Conservation (phyloP, 2,888 invertebrate species). For the Rutpela maculata region DNA sequence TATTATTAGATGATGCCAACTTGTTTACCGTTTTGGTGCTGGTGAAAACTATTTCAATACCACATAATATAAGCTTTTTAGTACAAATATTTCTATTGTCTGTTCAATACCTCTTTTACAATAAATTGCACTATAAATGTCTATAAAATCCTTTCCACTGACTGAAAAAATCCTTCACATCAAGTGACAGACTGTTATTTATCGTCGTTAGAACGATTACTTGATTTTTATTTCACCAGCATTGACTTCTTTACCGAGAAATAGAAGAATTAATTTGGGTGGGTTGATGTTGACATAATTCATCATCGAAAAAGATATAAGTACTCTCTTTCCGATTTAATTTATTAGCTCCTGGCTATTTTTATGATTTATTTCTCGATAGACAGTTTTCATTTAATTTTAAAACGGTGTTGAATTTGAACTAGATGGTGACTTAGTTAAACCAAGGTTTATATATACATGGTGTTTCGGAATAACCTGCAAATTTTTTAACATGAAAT, state of each 20-base stretch:
- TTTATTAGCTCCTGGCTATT: neutral
- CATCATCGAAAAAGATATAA: neutral
- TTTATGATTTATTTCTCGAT: neutral
- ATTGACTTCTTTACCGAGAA: constrained; percentile 1
- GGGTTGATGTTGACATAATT: neutral
- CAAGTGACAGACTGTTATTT: constrained; percentile 14
- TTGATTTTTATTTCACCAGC: constrained; percentile 7
- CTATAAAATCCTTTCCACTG: constrained; percentile 3
- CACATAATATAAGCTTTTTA: no score
- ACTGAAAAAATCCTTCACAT: neutral
- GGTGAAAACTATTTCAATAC: no score
- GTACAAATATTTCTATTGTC: no score
- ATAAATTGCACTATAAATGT: constrained; percentile 2
- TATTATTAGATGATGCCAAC: no score
- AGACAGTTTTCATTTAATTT: neutral
- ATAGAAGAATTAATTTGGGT: neutral
- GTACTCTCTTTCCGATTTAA: neutral
- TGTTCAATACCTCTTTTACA: neutral
- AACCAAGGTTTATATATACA: no score
- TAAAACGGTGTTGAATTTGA: no score
- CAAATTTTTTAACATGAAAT: no score
- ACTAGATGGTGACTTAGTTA: no score
- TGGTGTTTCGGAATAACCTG: no score
- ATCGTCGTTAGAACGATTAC: constrained; percentile 4
- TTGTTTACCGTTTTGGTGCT: no score